Base-by-base conservation (phyloP, 2,888 invertebrate genomes). In the Monochamus alternatus region DNA sequence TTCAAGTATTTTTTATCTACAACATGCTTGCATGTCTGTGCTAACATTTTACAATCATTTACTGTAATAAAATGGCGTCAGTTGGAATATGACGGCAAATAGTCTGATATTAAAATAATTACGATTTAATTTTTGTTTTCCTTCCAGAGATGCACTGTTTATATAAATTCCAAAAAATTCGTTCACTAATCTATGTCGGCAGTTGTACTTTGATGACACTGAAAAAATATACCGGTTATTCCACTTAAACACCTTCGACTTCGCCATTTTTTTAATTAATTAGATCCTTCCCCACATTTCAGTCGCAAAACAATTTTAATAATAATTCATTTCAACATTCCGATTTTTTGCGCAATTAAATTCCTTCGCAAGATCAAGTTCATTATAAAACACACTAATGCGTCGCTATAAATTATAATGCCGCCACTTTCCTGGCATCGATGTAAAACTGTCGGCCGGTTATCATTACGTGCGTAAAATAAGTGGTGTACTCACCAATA, bases 41-140 rank as follows among this genome's bases (percentile, higher is more conserved):
- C 74, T 75, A 75, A 77, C 70, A 77, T 73, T 74, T 74, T 68
- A 77, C 73, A 66, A 72, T 67, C 77, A 78, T 78, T 73, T 74
- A 76, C 74, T 64, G 63, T 58, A 51, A 79, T 75, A 82, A 82
- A 82, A 82, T 81, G 81, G 82, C 78, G 81, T 65, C 68, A 55
- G 12, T 38, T 38, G 38, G 38, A 38, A 38, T 38, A 38, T 38
- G 38, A 38, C 38, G 38, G 38, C 38, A 38, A 38, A 38, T 38
- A 38, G 38, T 38, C 5, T 38, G 38, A 38, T 38, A 38, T 38
- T 38, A 38, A 38, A 38, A 5, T 38, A 38, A 38, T 38, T 38
- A 38, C 4, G 38, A 38, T 38, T 38, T 1, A 38, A 5, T 38
- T 5, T 38, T 2, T 7, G 38, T 38, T 38, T 38, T 38, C 38